These are phyloP conservation scores for Pogona vitticeps DNA, from an alignment of 2,113 vertebrate genomes.

Conservation along the genomic window DNA sequence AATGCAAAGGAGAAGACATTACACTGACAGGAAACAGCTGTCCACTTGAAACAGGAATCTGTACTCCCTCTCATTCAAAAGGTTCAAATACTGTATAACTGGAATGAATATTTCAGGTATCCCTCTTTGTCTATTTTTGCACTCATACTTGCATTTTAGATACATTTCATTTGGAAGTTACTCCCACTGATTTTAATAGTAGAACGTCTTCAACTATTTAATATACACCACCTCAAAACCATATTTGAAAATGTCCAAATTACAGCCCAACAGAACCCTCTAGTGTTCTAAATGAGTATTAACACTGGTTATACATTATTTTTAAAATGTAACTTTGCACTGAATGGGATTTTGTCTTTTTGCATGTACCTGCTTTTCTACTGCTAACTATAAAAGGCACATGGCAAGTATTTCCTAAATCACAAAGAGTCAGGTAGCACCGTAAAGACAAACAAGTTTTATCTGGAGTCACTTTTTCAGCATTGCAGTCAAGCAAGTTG, in stretches of 20 bases:
- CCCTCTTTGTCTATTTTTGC: not conserved
- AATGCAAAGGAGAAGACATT: not conserved
- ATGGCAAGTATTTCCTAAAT: not conserved
- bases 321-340: too few relatives aligned
- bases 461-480: not conserved
- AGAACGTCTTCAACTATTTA: accelerated
- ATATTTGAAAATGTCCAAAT: not conserved
- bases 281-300: constrained; percentile 57
- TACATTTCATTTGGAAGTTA: not conserved
- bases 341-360: not conserved
- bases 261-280: constrained; percentile 61
- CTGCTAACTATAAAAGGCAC: not conserved
- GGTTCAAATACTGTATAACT: not conserved
- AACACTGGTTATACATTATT: not conserved
- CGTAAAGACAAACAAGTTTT: not conserved
- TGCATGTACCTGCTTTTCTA: not conserved
- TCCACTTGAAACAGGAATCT: not conserved
- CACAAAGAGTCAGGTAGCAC: not conserved
- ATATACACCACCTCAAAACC: not conserved
- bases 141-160: not conserved
- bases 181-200: not conserved
- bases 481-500: too few relatives aligned
- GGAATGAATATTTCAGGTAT: not conserved
- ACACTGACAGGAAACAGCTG: not conserved
- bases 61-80: not conserved